A percentile compares a stretch with the other conserved stretches of the same genome.
These are phyloP conservation scores for Otolemur crassicaudatus DNA, from an alignment of 2,797 vertebrate species.

Conservation along the genomic window DNA sequence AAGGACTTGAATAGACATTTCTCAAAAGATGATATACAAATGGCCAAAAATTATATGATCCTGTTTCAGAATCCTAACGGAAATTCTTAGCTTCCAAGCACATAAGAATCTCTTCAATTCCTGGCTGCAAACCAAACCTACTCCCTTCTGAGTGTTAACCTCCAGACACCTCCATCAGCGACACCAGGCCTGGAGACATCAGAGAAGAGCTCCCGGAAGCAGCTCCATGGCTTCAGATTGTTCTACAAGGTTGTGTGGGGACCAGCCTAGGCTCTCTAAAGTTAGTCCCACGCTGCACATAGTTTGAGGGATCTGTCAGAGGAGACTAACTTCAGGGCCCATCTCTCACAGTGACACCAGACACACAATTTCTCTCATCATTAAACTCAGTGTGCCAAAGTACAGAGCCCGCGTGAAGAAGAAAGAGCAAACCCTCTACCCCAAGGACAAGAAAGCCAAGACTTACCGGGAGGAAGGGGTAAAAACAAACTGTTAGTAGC, in stretches of 20 bases:
- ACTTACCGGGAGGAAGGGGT: conserved; percentile 95
- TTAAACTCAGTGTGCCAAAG: not conserved
- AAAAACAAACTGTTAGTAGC: conserved; percentile 92
- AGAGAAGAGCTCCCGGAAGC: not conserved
- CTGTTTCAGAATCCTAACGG: not conserved
- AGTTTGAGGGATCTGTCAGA: not conserved
- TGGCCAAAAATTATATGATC: not conserved
- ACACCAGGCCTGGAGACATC: not conserved
- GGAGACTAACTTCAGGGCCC: not conserved
- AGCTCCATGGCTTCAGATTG: not conserved
- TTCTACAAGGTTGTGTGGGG: not conserved
- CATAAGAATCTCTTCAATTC: not conserved
- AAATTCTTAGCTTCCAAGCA: not conserved
- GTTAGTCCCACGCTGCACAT: not conserved
- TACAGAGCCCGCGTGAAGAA: not conserved
- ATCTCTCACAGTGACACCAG: not conserved
- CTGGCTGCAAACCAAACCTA: not conserved
- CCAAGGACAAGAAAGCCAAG: not conserved
- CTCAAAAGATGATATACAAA: not conserved
- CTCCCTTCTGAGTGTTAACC: not conserved
- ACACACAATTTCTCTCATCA: not conserved
- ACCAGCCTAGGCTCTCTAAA: not conserved
- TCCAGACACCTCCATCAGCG: not conserved
- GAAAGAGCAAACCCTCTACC: not conserved
- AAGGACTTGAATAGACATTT: not conserved